These are phyloP conservation scores for Anthophora plumipes DNA, from an alignment of 2,888 invertebrate species.

Conservation along the genomic window DNA sequence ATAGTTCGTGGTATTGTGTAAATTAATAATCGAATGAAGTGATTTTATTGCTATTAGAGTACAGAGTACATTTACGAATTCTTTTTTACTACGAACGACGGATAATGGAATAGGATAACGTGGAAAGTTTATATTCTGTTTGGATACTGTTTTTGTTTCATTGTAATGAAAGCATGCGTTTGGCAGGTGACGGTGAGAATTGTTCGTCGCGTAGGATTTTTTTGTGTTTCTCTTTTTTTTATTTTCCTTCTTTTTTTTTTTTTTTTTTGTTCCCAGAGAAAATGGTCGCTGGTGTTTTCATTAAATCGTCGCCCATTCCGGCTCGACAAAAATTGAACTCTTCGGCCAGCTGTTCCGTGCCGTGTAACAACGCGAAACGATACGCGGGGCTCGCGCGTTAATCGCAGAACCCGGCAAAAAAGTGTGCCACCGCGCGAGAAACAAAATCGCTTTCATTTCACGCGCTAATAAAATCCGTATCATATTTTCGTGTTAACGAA, in stretches of 20 bases:
- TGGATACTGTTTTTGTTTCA: slow-evolving; percentile 36
- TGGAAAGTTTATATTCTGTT: slow-evolving; percentile 69
- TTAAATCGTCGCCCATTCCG: slow-evolving; percentile 60
- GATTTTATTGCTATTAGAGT: too few relatives aligned
- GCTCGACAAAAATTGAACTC: slow-evolving; percentile 66
- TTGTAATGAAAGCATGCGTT: slow-evolving; percentile 44
- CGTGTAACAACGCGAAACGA: slow-evolving; percentile 64
- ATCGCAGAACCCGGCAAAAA: slow-evolving; percentile 49
- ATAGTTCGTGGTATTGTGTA: too few relatives aligned
- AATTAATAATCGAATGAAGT: too few relatives aligned
- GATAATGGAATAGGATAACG: too few relatives aligned
- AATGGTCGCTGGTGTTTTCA: slow-evolving; percentile 53
- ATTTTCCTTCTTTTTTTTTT: slow-evolving; percentile 27
- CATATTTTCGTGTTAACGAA: slow-evolving; percentile 57
- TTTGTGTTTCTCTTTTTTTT: slow-evolving; percentile 46
- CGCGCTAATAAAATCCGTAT: slow-evolving; percentile 60
- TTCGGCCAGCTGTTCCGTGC: slow-evolving; percentile 64
- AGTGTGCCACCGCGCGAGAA: slow-evolving; percentile 48
- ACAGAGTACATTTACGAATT: too few relatives aligned
- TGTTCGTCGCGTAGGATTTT: slow-evolving; percentile 54
- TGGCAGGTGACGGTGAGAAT: slow-evolving; percentile 66
- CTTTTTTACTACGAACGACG: too few relatives aligned
- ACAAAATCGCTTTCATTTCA: slow-evolving; percentile 66
- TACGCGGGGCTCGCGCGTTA: slow-evolving; percentile 51
- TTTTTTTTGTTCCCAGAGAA: slow-evolving; percentile 38